A percentile compares a stretch with the other conserved stretches of the same genome.
Evolutionary conservation across 2,888 invertebrate genomes (phyloP).

Genomic region (Andricus curvator): DNA sequence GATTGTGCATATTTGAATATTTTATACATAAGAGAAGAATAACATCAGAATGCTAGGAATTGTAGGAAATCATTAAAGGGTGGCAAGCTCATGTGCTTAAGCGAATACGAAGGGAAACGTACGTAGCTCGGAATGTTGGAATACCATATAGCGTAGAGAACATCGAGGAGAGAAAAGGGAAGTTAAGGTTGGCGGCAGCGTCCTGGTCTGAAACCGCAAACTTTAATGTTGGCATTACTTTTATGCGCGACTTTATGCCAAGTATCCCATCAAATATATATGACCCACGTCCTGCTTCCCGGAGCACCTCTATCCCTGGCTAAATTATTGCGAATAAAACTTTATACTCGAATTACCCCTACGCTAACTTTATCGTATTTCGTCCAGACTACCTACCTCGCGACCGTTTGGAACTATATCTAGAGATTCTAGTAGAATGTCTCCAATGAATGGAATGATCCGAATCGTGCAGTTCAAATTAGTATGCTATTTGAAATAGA

Average conservation of each 20-base stretch:
- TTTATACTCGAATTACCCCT: constrained; percentile 77
- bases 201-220: constrained; percentile 77
- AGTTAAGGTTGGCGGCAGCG: constrained; percentile 60
- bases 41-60: background rate
- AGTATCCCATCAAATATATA: constrained; percentile 77
- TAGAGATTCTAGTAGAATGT: constrained; percentile 1
- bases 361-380: constrained; percentile 77
- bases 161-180: constrained; percentile 46
- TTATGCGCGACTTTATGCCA: constrained; percentile 78
- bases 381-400: constrained; percentile 56
- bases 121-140: constrained; percentile 50
- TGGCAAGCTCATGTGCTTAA: background rate
- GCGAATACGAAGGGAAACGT: constrained; percentile 41
- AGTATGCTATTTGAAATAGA: background rate
- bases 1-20: background rate
- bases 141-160: constrained; percentile 51
- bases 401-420: background rate
- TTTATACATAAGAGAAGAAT: background rate
- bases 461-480: background rate
- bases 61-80: background rate
- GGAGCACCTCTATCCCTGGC: constrained; percentile 59
- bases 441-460: background rate
- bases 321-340: constrained; percentile 78
- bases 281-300: constrained; percentile 69
- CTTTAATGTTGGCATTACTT: constrained; percentile 78